Evolutionary conservation across 2,797 vertebrate genomes (phyloP).

Genomic region (Muscicapa striata): DNA sequence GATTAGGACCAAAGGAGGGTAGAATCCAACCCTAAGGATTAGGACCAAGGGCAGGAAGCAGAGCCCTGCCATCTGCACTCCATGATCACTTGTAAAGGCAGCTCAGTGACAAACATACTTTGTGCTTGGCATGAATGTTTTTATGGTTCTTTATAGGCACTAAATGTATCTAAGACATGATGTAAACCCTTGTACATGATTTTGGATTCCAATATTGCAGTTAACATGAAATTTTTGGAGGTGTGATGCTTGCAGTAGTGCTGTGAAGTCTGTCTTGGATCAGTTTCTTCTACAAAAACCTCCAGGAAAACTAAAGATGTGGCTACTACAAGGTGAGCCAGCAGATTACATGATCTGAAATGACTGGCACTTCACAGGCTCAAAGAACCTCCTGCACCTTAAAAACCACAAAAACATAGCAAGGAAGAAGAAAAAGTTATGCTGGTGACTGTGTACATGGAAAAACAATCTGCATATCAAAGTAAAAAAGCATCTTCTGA

Average conservation of each 20-base stretch:
- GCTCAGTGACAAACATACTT: neutral
- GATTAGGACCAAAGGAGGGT: neutral
- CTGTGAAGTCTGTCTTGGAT: neutral
- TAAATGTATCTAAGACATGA: neutral
- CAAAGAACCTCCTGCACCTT: neutral
- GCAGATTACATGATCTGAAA: neutral
- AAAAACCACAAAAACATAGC: neutral
- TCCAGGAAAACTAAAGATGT: neutral
- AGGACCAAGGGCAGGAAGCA: neutral
- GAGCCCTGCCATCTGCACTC: neutral
- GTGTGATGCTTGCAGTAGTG: neutral
- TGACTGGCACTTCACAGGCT: neutral
- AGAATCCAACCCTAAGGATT: neutral
- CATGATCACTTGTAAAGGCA: neutral
- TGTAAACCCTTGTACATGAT: neutral
- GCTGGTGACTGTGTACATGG: neutral
- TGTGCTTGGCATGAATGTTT: neutral
- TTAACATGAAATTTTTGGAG: neutral
- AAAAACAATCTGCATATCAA: neutral
- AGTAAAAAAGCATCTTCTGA: neutral
- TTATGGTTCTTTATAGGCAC: neutral
- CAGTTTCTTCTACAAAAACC: neutral
- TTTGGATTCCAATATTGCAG: rapidly evolving
- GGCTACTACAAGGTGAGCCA: neutral
- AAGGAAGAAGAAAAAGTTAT: neutral